Conservation (phyloP, 2,888 invertebrate genomes). For the Melipona beecheii region DNA sequence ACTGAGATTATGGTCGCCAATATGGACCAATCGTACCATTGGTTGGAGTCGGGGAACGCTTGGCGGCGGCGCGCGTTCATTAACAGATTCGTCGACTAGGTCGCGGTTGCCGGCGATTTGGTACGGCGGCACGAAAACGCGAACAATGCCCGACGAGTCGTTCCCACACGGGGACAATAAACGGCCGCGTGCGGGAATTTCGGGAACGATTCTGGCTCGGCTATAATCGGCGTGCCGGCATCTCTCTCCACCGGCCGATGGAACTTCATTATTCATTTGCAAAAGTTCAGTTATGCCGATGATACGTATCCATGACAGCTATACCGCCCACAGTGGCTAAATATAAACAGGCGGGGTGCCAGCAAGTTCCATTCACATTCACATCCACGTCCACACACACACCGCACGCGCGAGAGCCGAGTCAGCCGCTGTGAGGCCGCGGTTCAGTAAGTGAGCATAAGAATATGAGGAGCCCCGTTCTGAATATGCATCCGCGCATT, state of each 20-base stretch:
- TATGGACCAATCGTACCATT: no score
- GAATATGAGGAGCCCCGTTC: constrained; percentile 82
- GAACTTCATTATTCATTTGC: constrained; percentile 83
- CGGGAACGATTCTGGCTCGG: constrained; percentile 20
- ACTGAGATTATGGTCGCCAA: no score
- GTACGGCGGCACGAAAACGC: constrained; percentile 15
- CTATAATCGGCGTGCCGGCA: constrained; percentile 51
- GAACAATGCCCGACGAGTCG: constrained; percentile 26
- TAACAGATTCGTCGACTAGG: constrained; percentile 41
- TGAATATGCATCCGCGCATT: constrained; percentile 84
- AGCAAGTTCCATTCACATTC: constrained; percentile 83
- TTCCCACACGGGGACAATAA: constrained; percentile 24
- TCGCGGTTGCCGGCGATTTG: not conserved
- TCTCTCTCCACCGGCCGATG: constrained; percentile 63
- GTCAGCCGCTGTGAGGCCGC: constrained; percentile 38
- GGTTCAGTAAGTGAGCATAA: constrained; percentile 79
- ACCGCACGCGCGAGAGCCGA: constrained; percentile 3
- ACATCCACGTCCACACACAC: constrained; percentile 68
- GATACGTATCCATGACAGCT: constrained; percentile 84
- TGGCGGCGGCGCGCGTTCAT: constrained; percentile 45
- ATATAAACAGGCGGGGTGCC: constrained; percentile 84
- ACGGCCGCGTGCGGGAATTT: constrained; percentile 34
- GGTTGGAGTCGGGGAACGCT: not conserved
- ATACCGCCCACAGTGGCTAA: constrained; percentile 84
- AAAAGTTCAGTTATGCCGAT: constrained; percentile 83